Evolutionary conservation across 2,797 vertebrate species (phyloP).

Genomic region (Bradypodion pumilum): DNA sequence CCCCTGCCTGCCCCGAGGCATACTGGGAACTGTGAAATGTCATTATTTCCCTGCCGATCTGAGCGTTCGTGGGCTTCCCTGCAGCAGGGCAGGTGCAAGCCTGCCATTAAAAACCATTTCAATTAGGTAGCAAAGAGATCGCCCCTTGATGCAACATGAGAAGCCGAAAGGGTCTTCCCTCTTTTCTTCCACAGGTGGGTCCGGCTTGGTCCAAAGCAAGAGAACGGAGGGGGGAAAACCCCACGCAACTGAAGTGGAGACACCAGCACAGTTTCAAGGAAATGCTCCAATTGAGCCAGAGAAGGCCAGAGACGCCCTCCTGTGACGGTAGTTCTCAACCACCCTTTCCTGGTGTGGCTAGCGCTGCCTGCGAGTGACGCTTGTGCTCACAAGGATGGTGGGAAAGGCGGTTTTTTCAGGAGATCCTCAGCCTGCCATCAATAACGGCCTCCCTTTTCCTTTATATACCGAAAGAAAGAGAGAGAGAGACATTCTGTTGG

Average conservation of each 20-base stretch:
- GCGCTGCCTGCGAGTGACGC: fast-evolving
- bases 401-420: fast-evolving
- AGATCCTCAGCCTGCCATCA: fast-evolving
- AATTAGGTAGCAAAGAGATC: neutral
- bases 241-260: fast-evolving
- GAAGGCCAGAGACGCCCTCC: too few species aligned
- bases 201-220: neutral
- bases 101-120: neutral
- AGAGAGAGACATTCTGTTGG: neutral
- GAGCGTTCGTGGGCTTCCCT: neutral
- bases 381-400: fast-evolving
- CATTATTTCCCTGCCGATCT: neutral
- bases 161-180: neutral
- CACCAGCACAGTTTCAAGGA: neutral
- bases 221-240: neutral
- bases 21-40: neutral
- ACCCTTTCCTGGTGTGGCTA: neutral
- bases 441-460: too few species aligned
- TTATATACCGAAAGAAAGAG: too few species aligned
- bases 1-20: fast-evolving
- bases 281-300: neutral
- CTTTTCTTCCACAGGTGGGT: neutral
- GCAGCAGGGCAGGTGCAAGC: neutral
- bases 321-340: too few species aligned
- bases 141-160: too few species aligned